A percentile compares a stretch with the other conserved stretches of the same genome.
Evolutionary conservation across 35 echinoderm and acorn worm genomes (phyloP).

Genomic region (Apostichopus japonicus): DNA sequence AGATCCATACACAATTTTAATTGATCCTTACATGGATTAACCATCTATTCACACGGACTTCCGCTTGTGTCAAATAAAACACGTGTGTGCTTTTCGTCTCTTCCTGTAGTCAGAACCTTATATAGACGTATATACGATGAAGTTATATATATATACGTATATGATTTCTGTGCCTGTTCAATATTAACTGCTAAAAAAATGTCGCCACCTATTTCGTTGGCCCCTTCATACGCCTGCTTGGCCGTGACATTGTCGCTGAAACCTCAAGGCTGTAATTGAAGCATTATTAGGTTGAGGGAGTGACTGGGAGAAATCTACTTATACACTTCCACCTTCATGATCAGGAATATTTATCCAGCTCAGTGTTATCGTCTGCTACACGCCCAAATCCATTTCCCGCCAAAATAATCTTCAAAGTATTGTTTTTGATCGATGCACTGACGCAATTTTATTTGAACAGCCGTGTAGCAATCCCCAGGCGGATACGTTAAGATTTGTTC

Average conservation of each 20-base stretch:
- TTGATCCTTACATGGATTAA: too few relatives aligned
- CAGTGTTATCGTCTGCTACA: conserved; percentile 1
- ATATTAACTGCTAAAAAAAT: not conserved
- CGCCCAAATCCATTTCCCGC: conserved; percentile 7
- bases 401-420: not conserved
- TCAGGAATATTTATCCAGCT: conserved; percentile 14
- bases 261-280: conserved; percentile 19
- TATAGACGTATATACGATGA: too few relatives aligned
- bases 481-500: not conserved
- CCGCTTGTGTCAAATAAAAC: too few relatives aligned
- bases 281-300: conserved; percentile 31
- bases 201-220: not conserved
- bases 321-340: conserved; percentile 45
- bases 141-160: too few relatives aligned
- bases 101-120: too few relatives aligned
- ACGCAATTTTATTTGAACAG: conserved; percentile 57
- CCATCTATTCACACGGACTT: too few relatives aligned
- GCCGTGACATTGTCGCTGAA: not conserved
- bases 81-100: too few relatives aligned
- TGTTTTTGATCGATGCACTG: conserved; percentile 28
- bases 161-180: too few relatives aligned
- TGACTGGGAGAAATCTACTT: conserved; percentile 29
- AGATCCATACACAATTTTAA: too few relatives aligned
- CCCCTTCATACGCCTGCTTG: not conserved
- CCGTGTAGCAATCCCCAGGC: conserved; percentile 5